A percentile compares a stretch with the other conserved stretches of the same genome.
These are phyloP conservation scores for Drosophila repleta DNA, from an alignment of 1,140 invertebrate genomes.

Conservation along the genomic window DNA sequence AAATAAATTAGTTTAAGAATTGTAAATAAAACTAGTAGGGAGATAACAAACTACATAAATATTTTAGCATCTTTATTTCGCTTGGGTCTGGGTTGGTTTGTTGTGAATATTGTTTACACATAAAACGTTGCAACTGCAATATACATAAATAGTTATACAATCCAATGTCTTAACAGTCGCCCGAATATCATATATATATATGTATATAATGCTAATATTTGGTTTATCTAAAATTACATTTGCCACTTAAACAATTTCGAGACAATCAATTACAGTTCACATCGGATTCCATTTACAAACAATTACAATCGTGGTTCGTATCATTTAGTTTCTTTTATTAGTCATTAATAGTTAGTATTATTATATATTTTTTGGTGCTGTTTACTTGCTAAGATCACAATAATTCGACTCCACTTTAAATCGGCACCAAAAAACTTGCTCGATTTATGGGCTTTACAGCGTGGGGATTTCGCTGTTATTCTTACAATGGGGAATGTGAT, in stretches of 20 bases:
- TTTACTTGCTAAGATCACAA: slow-evolving; percentile 62
- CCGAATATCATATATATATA: slow-evolving; percentile 13
- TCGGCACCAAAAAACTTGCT: slow-evolving; percentile 24
- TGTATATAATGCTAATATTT: slow-evolving; percentile 22
- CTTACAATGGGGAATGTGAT: slow-evolving; percentile 17
- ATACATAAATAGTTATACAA: slow-evolving; percentile 47
- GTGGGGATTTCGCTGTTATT: neutral
- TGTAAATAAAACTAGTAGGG: neutral
- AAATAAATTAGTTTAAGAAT: neutral
- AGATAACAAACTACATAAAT: slow-evolving; percentile 40
- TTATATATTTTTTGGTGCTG: slow-evolving; percentile 33
- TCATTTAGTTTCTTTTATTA: slow-evolving; percentile 3
- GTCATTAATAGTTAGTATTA: slow-evolving; percentile 17
- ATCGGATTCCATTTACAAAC: slow-evolving; percentile 1
- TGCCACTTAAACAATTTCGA: slow-evolving; percentile 4
- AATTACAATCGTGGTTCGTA: slow-evolving; percentile 20
- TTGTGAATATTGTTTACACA: slow-evolving; percentile 41
- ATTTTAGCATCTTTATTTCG: slow-evolving; percentile 49
- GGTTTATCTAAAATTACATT: slow-evolving; percentile 39
- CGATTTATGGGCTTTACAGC: neutral
- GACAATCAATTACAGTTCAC: slow-evolving; percentile 6
- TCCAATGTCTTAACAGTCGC: slow-evolving; percentile 17
- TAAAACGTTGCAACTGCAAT: slow-evolving; percentile 51
- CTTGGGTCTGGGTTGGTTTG: slow-evolving; percentile 25
- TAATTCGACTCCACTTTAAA: slow-evolving; percentile 48